phyloP scores from a whole-genome alignment of 2,113 vertebrate genomes.

The Xenus cinereus region DNA sequence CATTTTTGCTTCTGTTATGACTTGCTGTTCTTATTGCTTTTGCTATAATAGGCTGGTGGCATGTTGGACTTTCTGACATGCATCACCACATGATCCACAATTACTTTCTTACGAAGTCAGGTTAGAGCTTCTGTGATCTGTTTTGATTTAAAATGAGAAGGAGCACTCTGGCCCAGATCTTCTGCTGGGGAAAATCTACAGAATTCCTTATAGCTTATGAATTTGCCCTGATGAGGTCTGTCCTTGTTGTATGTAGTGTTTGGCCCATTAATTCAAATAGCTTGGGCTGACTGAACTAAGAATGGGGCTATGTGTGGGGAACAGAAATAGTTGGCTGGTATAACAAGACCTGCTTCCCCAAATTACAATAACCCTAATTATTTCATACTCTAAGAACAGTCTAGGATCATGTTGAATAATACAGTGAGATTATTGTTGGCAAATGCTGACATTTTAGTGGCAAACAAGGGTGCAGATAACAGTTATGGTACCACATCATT shows the following conservation, averaged over 20 bases:
- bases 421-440: background rate
- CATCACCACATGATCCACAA: background rate
- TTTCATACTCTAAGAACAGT: background rate
- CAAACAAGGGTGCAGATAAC: background rate
- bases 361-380: background rate
- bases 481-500: background rate
- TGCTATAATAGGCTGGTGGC: background rate
- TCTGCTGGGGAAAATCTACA: background rate
- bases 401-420: background rate
- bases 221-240: background rate
- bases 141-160: constrained; percentile 32
- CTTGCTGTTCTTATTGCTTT: background rate
- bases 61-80: background rate
- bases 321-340: background rate
- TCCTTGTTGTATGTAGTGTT: background rate
- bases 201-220: background rate
- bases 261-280: background rate
- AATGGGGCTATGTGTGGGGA: background rate
- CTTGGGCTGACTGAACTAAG: background rate
- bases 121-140: background rate
- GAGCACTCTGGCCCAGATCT: background rate
- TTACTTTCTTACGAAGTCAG: background rate
- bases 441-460: constrained; percentile 19
- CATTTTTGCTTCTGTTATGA: constrained; percentile 49
- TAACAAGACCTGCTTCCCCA: background rate